Conservation (phyloP, 2,888 invertebrate genomes). For the Asteroscopus sphinx region DNA sequence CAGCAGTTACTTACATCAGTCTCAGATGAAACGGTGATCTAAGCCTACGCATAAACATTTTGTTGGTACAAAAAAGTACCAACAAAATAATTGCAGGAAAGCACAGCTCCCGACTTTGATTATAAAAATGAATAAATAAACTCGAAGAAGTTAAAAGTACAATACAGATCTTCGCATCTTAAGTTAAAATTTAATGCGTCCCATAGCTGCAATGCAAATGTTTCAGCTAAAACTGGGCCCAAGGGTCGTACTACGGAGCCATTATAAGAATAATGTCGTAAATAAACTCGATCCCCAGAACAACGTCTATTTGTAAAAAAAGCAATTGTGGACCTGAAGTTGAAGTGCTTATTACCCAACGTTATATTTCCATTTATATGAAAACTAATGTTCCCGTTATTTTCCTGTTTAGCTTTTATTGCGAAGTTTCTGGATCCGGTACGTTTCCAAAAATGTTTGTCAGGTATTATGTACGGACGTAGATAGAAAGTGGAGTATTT, state of each 20-base stretch:
- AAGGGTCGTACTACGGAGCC: conserved; percentile 72
- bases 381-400: conserved; percentile 61
- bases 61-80: background rate
- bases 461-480: conserved; percentile 27
- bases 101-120: conserved; percentile 24
- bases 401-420: conserved; percentile 58
- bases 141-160: conserved; percentile 66
- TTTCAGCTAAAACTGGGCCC: conserved; percentile 80
- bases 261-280: conserved; percentile 82
- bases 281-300: conserved; percentile 74
- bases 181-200: conserved; percentile 85
- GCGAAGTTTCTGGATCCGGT: conserved; percentile 47
- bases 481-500: conserved; percentile 15
- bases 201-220: conserved; percentile 83
- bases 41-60: too few species aligned
- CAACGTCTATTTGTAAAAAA: conserved; percentile 68
- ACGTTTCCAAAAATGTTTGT: conserved; percentile 41
- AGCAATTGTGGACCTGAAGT: conserved; percentile 62
- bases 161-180: conserved; percentile 66
- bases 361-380: conserved; percentile 65
- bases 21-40: too few species aligned
- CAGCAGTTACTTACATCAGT: too few species aligned
- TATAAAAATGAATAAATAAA: conserved; percentile 65
- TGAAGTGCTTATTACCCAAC: conserved; percentile 61
- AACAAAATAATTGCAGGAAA: conserved; percentile 9